Base-by-base conservation (phyloP, 2,888 invertebrate species). In the Leucoma salicis region DNA sequence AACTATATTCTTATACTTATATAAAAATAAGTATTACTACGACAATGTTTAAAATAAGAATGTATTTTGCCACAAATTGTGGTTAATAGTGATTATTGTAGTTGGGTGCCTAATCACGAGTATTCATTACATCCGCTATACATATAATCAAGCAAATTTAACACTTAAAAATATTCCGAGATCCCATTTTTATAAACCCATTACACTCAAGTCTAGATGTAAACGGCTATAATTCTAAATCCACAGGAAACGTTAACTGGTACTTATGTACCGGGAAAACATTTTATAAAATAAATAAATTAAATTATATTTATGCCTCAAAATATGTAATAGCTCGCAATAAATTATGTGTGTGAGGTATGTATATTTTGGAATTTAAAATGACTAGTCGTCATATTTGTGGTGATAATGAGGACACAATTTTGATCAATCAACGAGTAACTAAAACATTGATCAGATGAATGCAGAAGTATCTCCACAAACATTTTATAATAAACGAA, bases 391-490 rank as follows among this genome's bases (percentile, higher is more conserved):
- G n/a, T 6, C 3, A 27, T 27, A 10, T 27, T 57, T 46, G 38
- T 47, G 45, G 47, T 53, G 46, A 39, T 58, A 60, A 59, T 59
- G 28, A 50, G 44, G 38, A 36, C 36, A 46, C 49, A n/a, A n/a
- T n/a, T n/a, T n/a, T n/a, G 45, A 47, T 43, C 49, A 53, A 29
- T 6, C 5, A 5, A 40, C 53, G 45, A 45, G 53, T 51, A 53
- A 56, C 58, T 53, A 52, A 49, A 51, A 53, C 51, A 45, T 61
- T 62, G 46, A 63, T 48, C 56, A 56, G 49, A 56, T 55, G 54
- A 63, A 63, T 38, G 53, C 39, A 38, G 44, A 51, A 52, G 58
- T 54, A 64, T 62, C 59, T 60, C 48, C 53, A 49, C 46, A 51
- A 49, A 53, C 42, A 42, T 54, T 42, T n/a, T 31, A 42, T 39